Evolutionary conservation across 2,888 invertebrate genomes (phyloP).

Genomic region (Platycnemis pennipes): DNA sequence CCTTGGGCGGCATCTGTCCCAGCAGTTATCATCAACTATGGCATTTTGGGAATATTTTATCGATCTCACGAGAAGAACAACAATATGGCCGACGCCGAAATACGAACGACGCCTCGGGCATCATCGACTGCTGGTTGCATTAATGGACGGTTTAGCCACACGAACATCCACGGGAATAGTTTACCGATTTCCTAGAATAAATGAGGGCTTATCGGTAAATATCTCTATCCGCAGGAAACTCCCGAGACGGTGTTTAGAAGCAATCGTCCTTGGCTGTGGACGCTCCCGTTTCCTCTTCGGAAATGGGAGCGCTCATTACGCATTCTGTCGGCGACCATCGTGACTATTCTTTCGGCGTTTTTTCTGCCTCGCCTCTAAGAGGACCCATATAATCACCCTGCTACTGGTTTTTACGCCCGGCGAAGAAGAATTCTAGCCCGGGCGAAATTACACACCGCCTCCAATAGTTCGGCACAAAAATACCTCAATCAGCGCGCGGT

Average conservation of each 20-base stretch:
- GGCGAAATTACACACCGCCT: neutral
- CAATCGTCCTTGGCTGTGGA: neutral
- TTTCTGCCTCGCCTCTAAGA: neutral
- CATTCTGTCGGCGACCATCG: neutral
- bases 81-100: neutral
- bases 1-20: neutral
- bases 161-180: neutral
- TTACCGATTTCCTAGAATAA: neutral
- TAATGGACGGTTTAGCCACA: neutral
- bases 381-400: neutral
- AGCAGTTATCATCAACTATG: neutral
- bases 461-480: neutral
- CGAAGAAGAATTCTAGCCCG: neutral
- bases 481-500: neutral
- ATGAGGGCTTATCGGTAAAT: neutral
- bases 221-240: neutral
- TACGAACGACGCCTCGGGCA: neutral
- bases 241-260: neutral
- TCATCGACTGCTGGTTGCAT: neutral
- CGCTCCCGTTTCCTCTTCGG: neutral
- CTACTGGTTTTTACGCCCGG: constrained; percentile 11
- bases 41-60: neutral
- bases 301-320: neutral
- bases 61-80: neutral
- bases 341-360: too few species aligned